A percentile compares a stretch with the other conserved stretches of the same genome.
Conservation (phyloP, 1,140 invertebrate genomes). For the Globodera ellingtonae region DNA sequence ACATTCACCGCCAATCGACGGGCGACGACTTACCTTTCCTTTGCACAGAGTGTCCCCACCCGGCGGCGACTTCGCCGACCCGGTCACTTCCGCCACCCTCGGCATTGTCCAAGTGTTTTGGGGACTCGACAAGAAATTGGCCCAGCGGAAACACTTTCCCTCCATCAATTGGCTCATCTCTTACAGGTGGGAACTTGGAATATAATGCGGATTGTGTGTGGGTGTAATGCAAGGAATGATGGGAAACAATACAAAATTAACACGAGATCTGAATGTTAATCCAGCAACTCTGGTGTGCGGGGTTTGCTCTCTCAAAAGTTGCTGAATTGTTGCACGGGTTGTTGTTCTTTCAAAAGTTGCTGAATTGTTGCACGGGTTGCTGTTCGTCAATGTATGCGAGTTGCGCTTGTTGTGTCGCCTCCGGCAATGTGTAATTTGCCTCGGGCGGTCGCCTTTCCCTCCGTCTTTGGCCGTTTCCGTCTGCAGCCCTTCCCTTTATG, state of each 20-base stretch:
- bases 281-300: background rate
- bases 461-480: background rate
- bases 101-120: slow-evolving; percentile 99
- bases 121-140: slow-evolving; percentile 98
- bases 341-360: too few species aligned
- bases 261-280: background rate
- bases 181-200: slow-evolving; percentile 73
- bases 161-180: slow-evolving; percentile 99
- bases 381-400: slow-evolving; percentile 57
- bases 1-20: slow-evolving; percentile 16
- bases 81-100: slow-evolving; percentile 96
- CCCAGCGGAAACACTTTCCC: slow-evolving; percentile 99
- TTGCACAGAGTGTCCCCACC: slow-evolving; percentile 84
- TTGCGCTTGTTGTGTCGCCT: slow-evolving; percentile 52
- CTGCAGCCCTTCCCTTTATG: slow-evolving; percentile 45
- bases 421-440: slow-evolving; percentile 56
- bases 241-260: background rate
- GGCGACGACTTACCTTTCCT: background rate
- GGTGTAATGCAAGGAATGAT: background rate
- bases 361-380: slow-evolving; percentile 51
- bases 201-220: background rate
- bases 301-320: slow-evolving; percentile 49
- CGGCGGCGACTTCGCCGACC: slow-evolving; percentile 99
- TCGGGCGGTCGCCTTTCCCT: slow-evolving; percentile 25
- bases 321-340: slow-evolving; percentile 54